A percentile compares a stretch with the other conserved stretches of the same genome.
Conservation (phyloP, 2,888 invertebrate genomes). For the Malthinus flaveolus region DNA sequence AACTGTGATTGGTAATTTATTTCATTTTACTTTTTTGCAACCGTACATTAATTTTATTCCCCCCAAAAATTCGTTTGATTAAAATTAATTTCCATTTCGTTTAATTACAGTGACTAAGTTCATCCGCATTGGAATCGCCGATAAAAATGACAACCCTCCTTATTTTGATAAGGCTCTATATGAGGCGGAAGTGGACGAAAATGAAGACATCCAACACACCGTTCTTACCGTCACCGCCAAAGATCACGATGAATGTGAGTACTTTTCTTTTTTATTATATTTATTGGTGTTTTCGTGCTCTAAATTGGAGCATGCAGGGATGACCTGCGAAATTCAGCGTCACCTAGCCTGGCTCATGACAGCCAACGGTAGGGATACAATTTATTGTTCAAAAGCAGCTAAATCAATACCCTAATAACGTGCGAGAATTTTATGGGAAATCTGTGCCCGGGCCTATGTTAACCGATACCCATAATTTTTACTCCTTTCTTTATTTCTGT, state of each 20-base stretch:
- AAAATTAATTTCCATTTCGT: slow-evolving; percentile 36
- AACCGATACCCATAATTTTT: slow-evolving; percentile 23
- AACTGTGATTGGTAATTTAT: no score
- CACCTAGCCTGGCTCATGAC: slow-evolving; percentile 30
- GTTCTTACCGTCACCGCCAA: slow-evolving; percentile 98
- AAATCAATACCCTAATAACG: slow-evolving; percentile 39
- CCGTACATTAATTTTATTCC: background rate
- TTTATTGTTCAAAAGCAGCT: slow-evolving; percentile 30
- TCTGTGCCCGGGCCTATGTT: slow-evolving; percentile 21
- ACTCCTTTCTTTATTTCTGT: slow-evolving; percentile 24
- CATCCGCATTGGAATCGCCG: slow-evolving; percentile 97
- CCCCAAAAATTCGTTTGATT: background rate
- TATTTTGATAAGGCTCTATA: slow-evolving; percentile 96
- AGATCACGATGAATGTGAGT: slow-evolving; percentile 99
- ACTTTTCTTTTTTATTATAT: slow-evolving; percentile 33
- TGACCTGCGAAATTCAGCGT: slow-evolving; percentile 13
- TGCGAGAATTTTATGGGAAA: slow-evolving; percentile 32
- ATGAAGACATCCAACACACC: slow-evolving; percentile 96
- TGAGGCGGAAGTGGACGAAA: slow-evolving; percentile 96
- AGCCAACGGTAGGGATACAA: slow-evolving; percentile 26
- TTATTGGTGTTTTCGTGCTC: slow-evolving; percentile 3
- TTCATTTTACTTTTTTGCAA: background rate
- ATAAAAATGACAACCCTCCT: slow-evolving; percentile 99
- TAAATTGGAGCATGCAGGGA: slow-evolving; percentile 1
- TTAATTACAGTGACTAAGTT: slow-evolving; percentile 90